A percentile compares a stretch with the other conserved stretches of the same genome.
Evolutionary conservation across 2,888 invertebrate genomes (phyloP).

Genomic region (Parapristionchus giblindavisi): DNA sequence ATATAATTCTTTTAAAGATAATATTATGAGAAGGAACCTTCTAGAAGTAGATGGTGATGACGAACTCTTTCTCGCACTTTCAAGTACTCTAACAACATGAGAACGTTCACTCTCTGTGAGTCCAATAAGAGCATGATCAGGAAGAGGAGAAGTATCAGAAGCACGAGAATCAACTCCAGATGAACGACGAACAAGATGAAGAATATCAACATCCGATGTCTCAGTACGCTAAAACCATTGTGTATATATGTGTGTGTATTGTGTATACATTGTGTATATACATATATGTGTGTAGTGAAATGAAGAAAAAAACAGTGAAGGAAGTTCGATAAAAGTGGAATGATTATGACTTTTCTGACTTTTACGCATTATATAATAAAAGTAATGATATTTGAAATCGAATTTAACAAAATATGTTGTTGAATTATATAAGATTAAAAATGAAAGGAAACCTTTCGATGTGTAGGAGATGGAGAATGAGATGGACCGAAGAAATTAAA

Average conservation of each 20-base stretch:
- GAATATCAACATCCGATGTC: slow-evolving; percentile 22
- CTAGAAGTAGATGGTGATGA: slow-evolving; percentile 55
- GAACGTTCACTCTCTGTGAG: slow-evolving; percentile 58
- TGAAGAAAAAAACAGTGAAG: no score
- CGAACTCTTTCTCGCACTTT: slow-evolving; percentile 37
- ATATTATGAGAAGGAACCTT: slow-evolving; percentile 43
- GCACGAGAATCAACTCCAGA: slow-evolving; percentile 32
- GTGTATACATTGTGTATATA: no score
- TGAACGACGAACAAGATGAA: slow-evolving; percentile 35
- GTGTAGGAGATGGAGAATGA: slow-evolving; percentile 39
- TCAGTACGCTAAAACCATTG: neutral
- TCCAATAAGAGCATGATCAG: slow-evolving; percentile 60
- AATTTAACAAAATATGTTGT: no score
- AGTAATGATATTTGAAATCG: no score
- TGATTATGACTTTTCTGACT: no score
- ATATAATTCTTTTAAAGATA: neutral
- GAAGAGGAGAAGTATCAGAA: slow-evolving; percentile 44
- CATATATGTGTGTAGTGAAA: no score
- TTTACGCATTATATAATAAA: no score
- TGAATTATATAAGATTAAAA: no score
- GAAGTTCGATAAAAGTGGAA: no score
- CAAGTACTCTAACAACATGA: slow-evolving; percentile 61
- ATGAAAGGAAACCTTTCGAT: no score
- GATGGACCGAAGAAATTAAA: slow-evolving; percentile 44
- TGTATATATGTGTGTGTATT: no score